These are phyloP conservation scores for Geophilus truncorum DNA, from an alignment of 2,888 invertebrate genomes.

Conservation along the genomic window DNA sequence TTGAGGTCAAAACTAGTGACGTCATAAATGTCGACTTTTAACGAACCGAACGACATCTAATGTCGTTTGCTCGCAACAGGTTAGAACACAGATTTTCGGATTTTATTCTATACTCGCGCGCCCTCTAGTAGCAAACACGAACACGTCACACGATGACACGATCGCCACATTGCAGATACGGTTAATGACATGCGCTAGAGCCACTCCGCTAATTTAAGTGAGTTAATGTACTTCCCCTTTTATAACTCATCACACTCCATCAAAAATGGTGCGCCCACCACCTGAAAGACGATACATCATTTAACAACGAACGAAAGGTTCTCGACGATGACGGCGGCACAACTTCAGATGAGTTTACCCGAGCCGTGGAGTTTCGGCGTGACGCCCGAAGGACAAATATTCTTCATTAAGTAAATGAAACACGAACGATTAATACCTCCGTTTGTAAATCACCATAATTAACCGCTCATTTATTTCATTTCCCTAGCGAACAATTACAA, in stretches of 20 bases:
- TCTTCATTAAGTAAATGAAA: slow-evolving; percentile 12
- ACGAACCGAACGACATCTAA: neutral
- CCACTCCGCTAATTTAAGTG: neutral
- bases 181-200: slow-evolving; percentile 5
- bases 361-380: slow-evolving; percentile 25
- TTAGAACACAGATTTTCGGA: too few relatives aligned
- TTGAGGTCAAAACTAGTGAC: neutral
- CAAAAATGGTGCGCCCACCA: neutral
- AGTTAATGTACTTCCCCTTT: neutral
- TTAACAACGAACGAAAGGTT: too few relatives aligned
- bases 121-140: neutral
- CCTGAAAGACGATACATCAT: too few relatives aligned
- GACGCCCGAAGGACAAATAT: neutral
- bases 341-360: slow-evolving; percentile 11
- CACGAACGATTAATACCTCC: too few relatives aligned
- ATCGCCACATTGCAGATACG: slow-evolving; percentile 27
- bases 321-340: neutral
- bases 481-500: neutral
- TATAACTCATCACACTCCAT: neutral
- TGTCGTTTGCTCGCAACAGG: neutral
- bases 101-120: neutral
- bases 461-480: too few relatives aligned
- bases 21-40: neutral
- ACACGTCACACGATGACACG: neutral
- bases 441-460: too few relatives aligned